These are phyloP conservation scores for Pelusios castaneus DNA, from an alignment of 2,113 vertebrate species.

Conservation along the genomic window DNA sequence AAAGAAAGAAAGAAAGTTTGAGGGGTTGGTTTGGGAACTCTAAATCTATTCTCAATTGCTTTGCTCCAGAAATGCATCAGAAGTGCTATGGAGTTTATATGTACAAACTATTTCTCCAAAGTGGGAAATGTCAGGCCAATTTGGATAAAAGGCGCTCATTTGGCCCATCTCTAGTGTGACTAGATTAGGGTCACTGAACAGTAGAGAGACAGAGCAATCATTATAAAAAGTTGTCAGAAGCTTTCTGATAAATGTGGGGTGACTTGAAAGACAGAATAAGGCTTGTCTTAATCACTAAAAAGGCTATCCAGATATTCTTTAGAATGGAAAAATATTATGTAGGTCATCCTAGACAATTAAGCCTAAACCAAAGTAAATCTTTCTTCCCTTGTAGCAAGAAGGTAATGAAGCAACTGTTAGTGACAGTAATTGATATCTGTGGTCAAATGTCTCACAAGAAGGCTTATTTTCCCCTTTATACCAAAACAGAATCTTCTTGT, in stretches of 20 bases:
- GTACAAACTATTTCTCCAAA: background rate
- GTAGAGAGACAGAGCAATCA: background rate
- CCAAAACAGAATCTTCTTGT: background rate
- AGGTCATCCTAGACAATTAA: background rate
- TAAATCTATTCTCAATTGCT: background rate
- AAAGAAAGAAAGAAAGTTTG: background rate
- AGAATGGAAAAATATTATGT: background rate
- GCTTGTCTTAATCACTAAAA: background rate
- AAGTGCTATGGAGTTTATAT: background rate
- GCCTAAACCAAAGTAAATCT: background rate
- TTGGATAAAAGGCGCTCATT: background rate
- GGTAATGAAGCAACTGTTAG: background rate
- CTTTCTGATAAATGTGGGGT: background rate
- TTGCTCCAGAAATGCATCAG: too few species aligned
- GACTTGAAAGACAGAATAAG: background rate
- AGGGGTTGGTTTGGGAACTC: background rate
- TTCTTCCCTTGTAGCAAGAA: too few species aligned
- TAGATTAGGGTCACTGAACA: background rate
- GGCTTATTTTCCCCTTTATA: background rate
- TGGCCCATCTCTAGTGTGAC: background rate
- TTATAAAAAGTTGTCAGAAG: background rate
- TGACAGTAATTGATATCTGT: background rate
- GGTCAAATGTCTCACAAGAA: background rate
- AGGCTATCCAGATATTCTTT: background rate
- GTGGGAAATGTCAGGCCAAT: background rate